A percentile compares a stretch with the other conserved stretches of the same genome.
Evolutionary conservation across 2,888 invertebrate species (phyloP).

Genomic region (Pilophorus perplexus): DNA sequence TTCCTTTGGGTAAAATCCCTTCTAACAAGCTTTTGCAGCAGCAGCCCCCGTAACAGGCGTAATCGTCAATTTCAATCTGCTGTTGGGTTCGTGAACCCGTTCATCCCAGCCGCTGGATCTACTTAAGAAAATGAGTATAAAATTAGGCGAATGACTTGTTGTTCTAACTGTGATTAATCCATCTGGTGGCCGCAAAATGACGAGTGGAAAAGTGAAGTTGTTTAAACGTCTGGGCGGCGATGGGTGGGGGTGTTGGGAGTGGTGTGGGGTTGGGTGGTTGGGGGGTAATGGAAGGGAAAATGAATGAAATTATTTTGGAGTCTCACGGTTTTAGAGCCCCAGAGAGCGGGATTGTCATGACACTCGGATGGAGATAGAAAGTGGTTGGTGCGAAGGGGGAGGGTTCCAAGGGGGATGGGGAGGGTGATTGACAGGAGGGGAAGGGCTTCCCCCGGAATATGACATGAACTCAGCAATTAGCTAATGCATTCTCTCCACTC

Average conservation of each 20-base stretch:
- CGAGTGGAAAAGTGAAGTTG: conserved; percentile 9
- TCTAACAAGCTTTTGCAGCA: too few relatives aligned
- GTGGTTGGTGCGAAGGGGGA: neutral
- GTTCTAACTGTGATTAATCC: conserved; percentile 21
- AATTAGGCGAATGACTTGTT: neutral
- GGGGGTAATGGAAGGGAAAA: conserved; percentile 23
- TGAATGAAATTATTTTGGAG: conserved; percentile 34
- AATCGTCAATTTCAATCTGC: too few relatives aligned
- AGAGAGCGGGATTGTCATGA: conserved; percentile 23
- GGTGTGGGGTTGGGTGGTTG: neutral
- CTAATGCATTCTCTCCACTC: conserved; percentile 38
- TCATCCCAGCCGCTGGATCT: neutral
- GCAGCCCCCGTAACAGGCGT: too few relatives aligned
- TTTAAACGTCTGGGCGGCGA: conserved; percentile 2
- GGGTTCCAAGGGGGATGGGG: conserved; percentile 1
- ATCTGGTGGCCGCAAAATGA: neutral
- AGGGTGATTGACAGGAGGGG: conserved; percentile 34
- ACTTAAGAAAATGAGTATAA: neutral
- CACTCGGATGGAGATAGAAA: neutral
- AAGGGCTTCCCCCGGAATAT: conserved; percentile 29
- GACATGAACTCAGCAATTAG: conserved; percentile 42
- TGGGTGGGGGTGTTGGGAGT: neutral
- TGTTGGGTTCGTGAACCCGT: too few relatives aligned
- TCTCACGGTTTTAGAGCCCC: conserved; percentile 13
- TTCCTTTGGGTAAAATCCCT: too few relatives aligned